Percentiles rank a stretch among this genome's conserved stretches.
These are phyloP conservation scores for Schizopygopsis malacanthus DNA, from an alignment of 2,797 vertebrate genomes.

Conservation along the genomic window DNA sequence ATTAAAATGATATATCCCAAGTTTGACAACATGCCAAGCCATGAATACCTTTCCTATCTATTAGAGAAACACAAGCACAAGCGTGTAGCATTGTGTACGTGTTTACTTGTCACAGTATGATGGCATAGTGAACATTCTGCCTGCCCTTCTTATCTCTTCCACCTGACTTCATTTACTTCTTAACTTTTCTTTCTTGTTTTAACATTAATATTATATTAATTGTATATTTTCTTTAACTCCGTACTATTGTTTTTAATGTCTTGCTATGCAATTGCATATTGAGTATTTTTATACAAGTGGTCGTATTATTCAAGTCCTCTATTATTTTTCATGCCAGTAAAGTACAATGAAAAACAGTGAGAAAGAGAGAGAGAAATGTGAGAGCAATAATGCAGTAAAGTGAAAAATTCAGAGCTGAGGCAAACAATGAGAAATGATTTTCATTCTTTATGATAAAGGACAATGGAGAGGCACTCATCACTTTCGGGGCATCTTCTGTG, in stretches of 20 bases:
- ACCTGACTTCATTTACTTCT: not conserved
- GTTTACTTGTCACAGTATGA: constrained; percentile 38
- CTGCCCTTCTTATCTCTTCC: not conserved
- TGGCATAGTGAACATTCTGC: not conserved
- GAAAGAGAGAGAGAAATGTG: not conserved
- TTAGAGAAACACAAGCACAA: constrained; percentile 16
- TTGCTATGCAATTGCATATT: not conserved
- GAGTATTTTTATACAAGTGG: not conserved
- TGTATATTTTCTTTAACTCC: not conserved
- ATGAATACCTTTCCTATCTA: constrained; percentile 18
- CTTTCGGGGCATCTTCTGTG: not conserved
- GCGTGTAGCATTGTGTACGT: constrained; percentile 29
- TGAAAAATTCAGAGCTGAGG: not conserved
- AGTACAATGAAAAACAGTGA: not conserved
- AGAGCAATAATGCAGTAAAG: constrained; percentile 13
- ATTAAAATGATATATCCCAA: constrained; percentile 10
- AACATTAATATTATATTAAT: not conserved
- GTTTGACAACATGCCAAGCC: constrained; percentile 32
- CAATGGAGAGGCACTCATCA: not conserved
- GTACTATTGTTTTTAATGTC: not conserved
- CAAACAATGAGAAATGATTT: not conserved
- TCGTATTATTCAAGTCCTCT: not conserved
- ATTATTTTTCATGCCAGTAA: not conserved
- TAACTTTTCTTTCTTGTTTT: not conserved
- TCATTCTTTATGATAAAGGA: constrained; percentile 15